Base-by-base conservation (phyloP, 2,888 invertebrate genomes). In the Strigamia maritima region DNA sequence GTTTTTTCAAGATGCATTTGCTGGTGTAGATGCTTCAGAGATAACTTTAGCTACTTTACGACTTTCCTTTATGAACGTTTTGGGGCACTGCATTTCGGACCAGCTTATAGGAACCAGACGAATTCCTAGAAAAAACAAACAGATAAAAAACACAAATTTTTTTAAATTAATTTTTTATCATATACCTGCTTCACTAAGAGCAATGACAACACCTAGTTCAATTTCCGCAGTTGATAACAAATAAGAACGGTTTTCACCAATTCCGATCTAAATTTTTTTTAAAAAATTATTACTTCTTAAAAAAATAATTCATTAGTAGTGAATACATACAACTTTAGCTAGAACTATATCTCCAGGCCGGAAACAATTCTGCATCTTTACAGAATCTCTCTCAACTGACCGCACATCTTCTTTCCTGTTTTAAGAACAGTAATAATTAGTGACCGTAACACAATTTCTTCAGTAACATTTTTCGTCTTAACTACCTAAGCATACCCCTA, bases 1-100 rank as follows among this genome's bases (percentile, higher is more conserved):
- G n/a, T 65, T n/a, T 6, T n/a, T 2, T 65, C 12, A 65, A 19
- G 75, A 44, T 3, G 14, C 54, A 81, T 19, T 89, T 54, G 54
- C 54, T 54, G 0, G 54, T 54, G 1, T n/a, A n/a, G 54, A 54
- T 2, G 54, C 91, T 85, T 93, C 94, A 6, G 94, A 93, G 79
- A 94, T 89, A 76, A 96, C 90, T 88, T 93, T 94, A 0, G 98
- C 98, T 0, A 98, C 97, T 90, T 99, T 98, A 80, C 98, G 89
- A 0, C 90, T 89, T 87, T 97, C 97, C 85, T 94, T 94, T 0
- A 90, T 89, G 35, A 93, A 89, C 0, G 95, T 94, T 85, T 92
- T 92, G 0, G 95, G 94, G 84, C 97, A 98, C 85, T 96, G 95
- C 97, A 99, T 98, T 86, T 96, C 94, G 0, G 93, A 93, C 97